Percentiles rank a stretch among this genome's conserved stretches.
Conservation (phyloP, 2,888 invertebrate species). For the Oeneis ivallda region DNA sequence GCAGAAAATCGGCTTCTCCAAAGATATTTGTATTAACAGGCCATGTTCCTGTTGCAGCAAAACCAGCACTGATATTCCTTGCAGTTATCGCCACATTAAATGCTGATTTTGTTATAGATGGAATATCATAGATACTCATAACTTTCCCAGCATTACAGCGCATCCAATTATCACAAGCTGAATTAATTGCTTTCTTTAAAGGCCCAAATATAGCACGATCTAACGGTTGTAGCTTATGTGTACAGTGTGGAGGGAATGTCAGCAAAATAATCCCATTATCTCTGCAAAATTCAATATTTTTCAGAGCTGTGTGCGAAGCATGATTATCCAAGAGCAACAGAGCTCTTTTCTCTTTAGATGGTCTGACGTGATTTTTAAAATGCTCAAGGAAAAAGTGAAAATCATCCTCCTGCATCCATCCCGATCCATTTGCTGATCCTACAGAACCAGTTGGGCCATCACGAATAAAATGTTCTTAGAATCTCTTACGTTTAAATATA, state of each 20-base stretch:
- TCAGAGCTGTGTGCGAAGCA: not conserved
- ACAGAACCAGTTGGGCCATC: too few species aligned
- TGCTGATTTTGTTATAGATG: too few species aligned
- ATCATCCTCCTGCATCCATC: not conserved
- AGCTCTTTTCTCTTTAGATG: not conserved
- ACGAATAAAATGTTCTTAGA: too few species aligned
- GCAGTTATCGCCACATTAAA: too few species aligned
- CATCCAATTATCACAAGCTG: conserved; percentile 3
- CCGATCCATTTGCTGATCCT: not conserved
- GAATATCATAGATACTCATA: conserved; percentile 16
- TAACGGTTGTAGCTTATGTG: not conserved
- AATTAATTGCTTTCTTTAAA: not conserved
- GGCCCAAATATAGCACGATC: not conserved
- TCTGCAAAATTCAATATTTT: not conserved
- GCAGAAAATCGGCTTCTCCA: not conserved
- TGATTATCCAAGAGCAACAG: not conserved
- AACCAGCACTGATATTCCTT: too few species aligned
- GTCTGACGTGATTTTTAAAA: not conserved
- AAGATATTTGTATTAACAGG: conserved; percentile 19
- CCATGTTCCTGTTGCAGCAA: conserved; percentile 38
- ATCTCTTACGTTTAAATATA: not conserved
- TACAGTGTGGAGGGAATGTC: too few species aligned
- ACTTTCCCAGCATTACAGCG: not conserved
- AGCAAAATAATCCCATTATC: not conserved
- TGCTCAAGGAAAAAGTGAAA: not conserved